Base-by-base conservation (phyloP, 2,888 invertebrate species). In the Chalcosyrphus nemorum region DNA sequence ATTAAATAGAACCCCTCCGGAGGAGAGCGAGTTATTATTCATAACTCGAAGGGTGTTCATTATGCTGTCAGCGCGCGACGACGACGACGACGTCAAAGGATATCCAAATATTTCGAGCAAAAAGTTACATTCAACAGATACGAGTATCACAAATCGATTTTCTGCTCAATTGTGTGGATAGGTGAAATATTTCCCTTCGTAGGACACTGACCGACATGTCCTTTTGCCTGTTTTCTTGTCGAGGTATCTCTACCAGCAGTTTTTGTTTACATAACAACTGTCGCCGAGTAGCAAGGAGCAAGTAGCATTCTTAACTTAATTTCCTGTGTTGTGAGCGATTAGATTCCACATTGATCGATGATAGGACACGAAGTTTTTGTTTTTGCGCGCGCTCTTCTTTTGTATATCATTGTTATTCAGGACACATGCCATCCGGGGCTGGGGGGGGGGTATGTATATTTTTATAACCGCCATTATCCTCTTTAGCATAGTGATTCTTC, bases 271-370 rank as follows among this genome's bases (percentile, higher is more conserved):
- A 17, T 21, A 38, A n/a, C n/a, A n/a, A 38, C 38, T 21, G 24
- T 17, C 4, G 27, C 0, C 17, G 32, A 24, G 35, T 7, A n/a
- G n/a, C n/a, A n/a, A n/a, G n/a, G n/a, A n/a, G n/a, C n/a, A n/a
- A n/a, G n/a, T n/a, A 38, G 32, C 56, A 35, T 45, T 38, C 6
- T 43, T 54, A 41, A 70, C 75, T 75, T 80, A 80, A 84, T 84
- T 84, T 84, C 84, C 80, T 74, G 80, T 74, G 80, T 45, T 77
- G 68, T 35, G 50, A 78, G 56, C 66, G 68, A 82, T 78, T 81
- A 81, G 76, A 77, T 72, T 74, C 66, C 72, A 35, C 54, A 61
- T 38, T 70, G 84, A 84, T 84, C 74, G 65, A 75, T 70, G 82
- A 84, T 84, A 80, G 68, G 57, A 65, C 82, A 84, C 63, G 63